Evolutionary conservation across 2,888 invertebrate genomes (phyloP), one percentile per base, ranked within the genome.

Genomic region (Tenthredo amoena): DNA sequence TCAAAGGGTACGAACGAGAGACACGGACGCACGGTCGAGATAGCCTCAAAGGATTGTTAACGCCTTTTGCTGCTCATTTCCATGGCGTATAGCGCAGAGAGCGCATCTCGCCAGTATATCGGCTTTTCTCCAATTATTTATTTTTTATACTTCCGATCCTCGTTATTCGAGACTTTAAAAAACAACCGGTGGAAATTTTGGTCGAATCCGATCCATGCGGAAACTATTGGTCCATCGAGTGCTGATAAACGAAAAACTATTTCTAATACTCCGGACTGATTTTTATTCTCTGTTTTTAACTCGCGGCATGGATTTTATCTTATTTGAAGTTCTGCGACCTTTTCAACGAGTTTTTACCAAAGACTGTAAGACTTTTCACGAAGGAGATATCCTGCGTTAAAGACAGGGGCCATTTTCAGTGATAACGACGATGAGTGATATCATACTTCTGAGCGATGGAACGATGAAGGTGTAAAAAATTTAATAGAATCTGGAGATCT

Each of bases 1-100:
- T 71, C 83, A 71, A 65, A 83, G 83, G 83, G 71, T 83, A 31
- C 18, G 62, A n/a, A 31, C 62, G 58, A 81, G 47, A 47, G 40
- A 65, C 47, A 83, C 83, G 83, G 83, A 83, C 68, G 34, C 83
- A 83, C 83, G 83, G 18, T 83, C 83, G 68, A 68, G 68, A 71
- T 68, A 31, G 43, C 68, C 83, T 83, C 83, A 83, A 83, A 83
- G 83, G 83, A 71, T 83, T 83, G 81, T 81, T 81, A 81, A 62
- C 81, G 62, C 81, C 81, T 81, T 81, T 81, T 40, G 81, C 81
- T 81, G 81, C 26, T 81, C 62, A 81, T 81, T 81, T 50, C 18
- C 62, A 37, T 21, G 58, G 40, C 15, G 81, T 62, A 18, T 21
- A 37, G 7, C 40, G 81, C 62, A 62, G 62, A 50, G 15, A 55